These are phyloP conservation scores for Cremastinae sp. DNA, from an alignment of 2,888 invertebrate species.

Conservation along the genomic window DNA sequence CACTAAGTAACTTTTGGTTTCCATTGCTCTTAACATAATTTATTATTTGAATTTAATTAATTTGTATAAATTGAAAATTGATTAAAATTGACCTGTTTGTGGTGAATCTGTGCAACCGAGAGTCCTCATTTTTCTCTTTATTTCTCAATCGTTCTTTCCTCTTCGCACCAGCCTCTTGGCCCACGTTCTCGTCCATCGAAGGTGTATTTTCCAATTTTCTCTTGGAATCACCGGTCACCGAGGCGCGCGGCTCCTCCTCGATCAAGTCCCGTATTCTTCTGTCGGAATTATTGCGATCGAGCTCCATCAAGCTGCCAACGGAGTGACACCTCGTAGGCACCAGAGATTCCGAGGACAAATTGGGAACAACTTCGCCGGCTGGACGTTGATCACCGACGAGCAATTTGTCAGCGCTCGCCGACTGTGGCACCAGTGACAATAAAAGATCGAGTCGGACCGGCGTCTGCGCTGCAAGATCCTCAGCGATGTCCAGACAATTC, in stretches of 20 bases:
- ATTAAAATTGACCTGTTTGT: conserved; percentile 64
- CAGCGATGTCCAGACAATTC: conserved; percentile 91
- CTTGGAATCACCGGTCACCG: conserved; percentile 83
- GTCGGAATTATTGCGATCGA: conserved; percentile 86
- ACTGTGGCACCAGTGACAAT: conserved; percentile 90
- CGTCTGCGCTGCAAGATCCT: conserved; percentile 93
- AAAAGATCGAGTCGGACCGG: conserved; percentile 93
- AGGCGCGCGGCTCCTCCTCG: conserved; percentile 77
- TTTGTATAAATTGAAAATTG: neutral
- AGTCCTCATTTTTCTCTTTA: conserved; percentile 72
- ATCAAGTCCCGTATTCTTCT: conserved; percentile 75
- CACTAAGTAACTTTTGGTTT: no score
- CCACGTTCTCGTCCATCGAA: conserved; percentile 83
- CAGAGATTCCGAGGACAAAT: conserved; percentile 74
- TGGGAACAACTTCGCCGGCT: conserved; percentile 70
- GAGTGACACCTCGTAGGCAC: conserved; percentile 84
- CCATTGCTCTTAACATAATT: no score
- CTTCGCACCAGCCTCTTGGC: conserved; percentile 76
- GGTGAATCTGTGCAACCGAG: conserved; percentile 69
- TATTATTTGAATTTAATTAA: neutral
- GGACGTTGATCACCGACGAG: conserved; percentile 83
- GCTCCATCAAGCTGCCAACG: conserved; percentile 88
- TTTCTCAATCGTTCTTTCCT: conserved; percentile 84
- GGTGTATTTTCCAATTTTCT: conserved; percentile 89
- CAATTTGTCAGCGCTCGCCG: conserved; percentile 86